Evolutionary conservation across 2,797 vertebrate genomes (phyloP), one percentile per base, ranked within the genome.

Genomic region (Pampus argenteus): DNA sequence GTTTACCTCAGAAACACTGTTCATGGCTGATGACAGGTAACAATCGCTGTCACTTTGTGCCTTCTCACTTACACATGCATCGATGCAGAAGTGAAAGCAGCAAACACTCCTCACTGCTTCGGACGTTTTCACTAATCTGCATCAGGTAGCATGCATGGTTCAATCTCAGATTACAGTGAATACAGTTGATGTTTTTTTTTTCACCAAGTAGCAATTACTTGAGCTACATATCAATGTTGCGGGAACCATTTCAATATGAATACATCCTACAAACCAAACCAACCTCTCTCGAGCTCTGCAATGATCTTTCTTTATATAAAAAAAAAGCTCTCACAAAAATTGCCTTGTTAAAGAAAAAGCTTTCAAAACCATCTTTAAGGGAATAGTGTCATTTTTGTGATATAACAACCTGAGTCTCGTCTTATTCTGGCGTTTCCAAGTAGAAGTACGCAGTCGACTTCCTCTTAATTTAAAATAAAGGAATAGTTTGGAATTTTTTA

Each of bases 201-300:
- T 36, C 26, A 49, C 9, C 56, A 49, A 49, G n/a, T n/a, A n/a
- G n/a, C 2, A 38, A 8, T 50, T 58, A 65, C 8, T 74, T 71
- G 9, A 67, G 55, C 74, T 22, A n/a, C n/a, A 10, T 44, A 26
- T 68, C 26, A 68, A 36, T 49, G 34, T 44, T 36, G 5, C 42
- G 2, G 52, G 36, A 49, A 31, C 13, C 8, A 61, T 47, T 62
- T 62, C 15, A 57, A 3, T 20, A 29, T 26, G 26, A 59, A 71
- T 36, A 56, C 15, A 0, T n/a, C n/a, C n/a, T n/a, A n/a, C n/a
- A 50, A 26, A 11, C 5, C 7, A 10, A 44, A 56, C 3, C 34
- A 9, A 9, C 28, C 9, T 52, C 15, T 36, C 56, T 61, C 4
- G 10, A 42, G 36, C 23, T 55, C 23, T 15, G 29, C 31, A 38